Percentiles rank a stretch among this genome's conserved stretches.
phyloP scores from a whole-genome alignment of 2,113 vertebrate genomes.

The Ceyx melanurus region DNA sequence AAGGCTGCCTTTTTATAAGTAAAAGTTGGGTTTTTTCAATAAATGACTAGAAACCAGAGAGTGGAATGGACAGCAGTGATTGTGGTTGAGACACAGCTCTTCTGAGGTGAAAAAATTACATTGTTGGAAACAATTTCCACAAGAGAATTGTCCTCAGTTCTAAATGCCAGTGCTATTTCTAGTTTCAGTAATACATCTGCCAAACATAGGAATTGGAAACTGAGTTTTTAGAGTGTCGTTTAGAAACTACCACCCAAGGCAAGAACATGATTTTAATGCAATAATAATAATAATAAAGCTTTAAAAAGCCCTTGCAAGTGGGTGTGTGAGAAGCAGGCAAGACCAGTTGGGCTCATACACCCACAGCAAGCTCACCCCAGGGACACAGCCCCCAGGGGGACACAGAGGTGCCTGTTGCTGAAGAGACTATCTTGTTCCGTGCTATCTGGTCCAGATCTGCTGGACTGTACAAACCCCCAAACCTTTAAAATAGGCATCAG shows the following conservation, averaged over 20 bases:
- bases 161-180: neutral
- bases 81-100: neutral
- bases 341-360: neutral
- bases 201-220: neutral
- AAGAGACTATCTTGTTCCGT: neutral
- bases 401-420: neutral
- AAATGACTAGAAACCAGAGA: neutral
- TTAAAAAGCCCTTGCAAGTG: neutral
- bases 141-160: neutral
- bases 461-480: neutral
- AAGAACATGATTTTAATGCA: neutral
- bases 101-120: neutral
- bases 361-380: neutral
- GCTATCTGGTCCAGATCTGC: neutral
- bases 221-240: neutral
- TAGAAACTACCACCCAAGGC: neutral
- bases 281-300: neutral
- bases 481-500: neutral
- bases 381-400: neutral
- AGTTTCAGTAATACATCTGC: neutral
- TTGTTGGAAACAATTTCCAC: neutral
- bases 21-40: neutral
- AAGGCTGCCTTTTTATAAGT: rapidly evolving
- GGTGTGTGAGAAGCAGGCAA: neutral
- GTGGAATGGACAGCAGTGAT: neutral